Evolutionary conservation across 2,888 invertebrate genomes (phyloP).

Genomic region (Hypselothyrea guttata): DNA sequence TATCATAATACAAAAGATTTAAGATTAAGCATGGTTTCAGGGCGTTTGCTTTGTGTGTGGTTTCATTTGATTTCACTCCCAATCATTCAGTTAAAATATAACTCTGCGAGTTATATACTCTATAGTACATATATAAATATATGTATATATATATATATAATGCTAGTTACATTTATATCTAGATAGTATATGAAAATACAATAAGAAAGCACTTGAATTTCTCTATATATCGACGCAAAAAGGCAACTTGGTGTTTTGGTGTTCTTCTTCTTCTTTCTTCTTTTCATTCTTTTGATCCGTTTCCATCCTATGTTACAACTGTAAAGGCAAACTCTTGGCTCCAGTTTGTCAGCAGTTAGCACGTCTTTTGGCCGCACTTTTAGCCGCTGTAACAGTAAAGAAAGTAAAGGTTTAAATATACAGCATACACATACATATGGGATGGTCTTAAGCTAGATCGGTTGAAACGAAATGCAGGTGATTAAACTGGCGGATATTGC

Average conservation of each 20-base stretch:
- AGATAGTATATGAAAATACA: slow-evolving; percentile 33
- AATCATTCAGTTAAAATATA: slow-evolving; percentile 23
- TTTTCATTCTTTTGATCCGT: background rate
- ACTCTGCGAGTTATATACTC: slow-evolving; percentile 13
- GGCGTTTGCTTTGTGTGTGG: background rate
- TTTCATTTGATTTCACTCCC: background rate
- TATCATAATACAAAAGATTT: background rate
- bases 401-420: too few species aligned
- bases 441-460: too few species aligned
- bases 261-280: slow-evolving; percentile 22
- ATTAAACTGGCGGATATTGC: background rate
- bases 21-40: too few species aligned
- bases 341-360: slow-evolving; percentile 2
- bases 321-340: background rate
- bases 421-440: background rate
- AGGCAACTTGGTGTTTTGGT: slow-evolving; percentile 76
- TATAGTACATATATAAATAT: too few species aligned
- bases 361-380: slow-evolving; percentile 11
- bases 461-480: too few species aligned
- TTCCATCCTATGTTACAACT: background rate
- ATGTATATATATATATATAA: slow-evolving; percentile 26
- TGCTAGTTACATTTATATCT: slow-evolving; percentile 13
- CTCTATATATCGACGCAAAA: slow-evolving; percentile 44
- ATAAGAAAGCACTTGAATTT: slow-evolving; percentile 77
- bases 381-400: slow-evolving; percentile 51